phyloP scores from a whole-genome alignment of 2,797 vertebrate species.

The Aeoliscus strigatus region DNA sequence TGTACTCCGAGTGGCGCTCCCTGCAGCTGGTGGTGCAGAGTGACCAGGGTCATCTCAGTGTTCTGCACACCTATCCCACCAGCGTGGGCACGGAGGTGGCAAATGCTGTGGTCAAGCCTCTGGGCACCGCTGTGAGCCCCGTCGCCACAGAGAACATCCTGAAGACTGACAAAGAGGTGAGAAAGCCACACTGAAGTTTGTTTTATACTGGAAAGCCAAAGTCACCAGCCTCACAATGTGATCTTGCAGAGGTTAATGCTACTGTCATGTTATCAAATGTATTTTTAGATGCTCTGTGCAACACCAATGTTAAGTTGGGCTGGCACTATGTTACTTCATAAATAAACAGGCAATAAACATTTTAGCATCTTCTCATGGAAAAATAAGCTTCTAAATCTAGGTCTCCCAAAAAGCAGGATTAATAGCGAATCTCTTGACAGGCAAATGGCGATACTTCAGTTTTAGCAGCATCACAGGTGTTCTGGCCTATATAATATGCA shows the following conservation, averaged over 20 bases:
- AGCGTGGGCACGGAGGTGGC: constrained; percentile 91
- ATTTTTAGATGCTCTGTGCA: constrained; percentile 1
- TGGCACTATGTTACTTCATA: background rate
- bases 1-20: constrained; percentile 98
- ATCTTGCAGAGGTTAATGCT: background rate
- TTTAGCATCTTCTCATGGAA: no score
- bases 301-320: background rate
- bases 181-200: no score
- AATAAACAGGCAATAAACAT: no score
- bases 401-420: no score
- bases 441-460: no score
- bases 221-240: background rate
- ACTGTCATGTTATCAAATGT: background rate
- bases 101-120: constrained; percentile 88
- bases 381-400: no score
- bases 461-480: no score
- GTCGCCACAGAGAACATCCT: constrained; percentile 86
- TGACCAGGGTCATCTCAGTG: constrained; percentile 92
- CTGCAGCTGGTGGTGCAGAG: constrained; percentile 93
- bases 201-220: no score
- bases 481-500: no score
- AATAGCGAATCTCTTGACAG: no score
- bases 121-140: constrained; percentile 84
- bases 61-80: constrained; percentile 90
- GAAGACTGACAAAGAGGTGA: constrained; percentile 95